A percentile compares a stretch with the other conserved stretches of the same genome.
Conservation (phyloP, 2,113 vertebrate species). For the Ploceus nigricollis region DNA sequence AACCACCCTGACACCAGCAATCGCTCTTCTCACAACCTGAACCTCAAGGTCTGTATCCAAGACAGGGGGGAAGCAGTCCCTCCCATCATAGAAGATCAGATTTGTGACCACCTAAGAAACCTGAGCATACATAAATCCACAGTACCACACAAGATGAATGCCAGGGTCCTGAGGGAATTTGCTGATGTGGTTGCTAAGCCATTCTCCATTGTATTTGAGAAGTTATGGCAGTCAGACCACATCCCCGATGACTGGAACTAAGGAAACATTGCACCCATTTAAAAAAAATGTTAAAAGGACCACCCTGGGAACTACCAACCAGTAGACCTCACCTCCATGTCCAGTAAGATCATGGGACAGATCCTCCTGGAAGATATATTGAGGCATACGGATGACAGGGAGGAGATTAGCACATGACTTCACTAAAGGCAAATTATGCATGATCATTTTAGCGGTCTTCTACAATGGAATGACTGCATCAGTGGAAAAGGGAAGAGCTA, state of each 20-base stretch:
- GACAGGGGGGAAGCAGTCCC: neutral
- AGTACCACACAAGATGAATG: neutral
- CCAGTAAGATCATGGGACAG: neutral
- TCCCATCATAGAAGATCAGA: neutral
- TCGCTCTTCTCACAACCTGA: neutral
- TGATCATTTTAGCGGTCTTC: neutral
- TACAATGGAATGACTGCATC: neutral
- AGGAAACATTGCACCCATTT: neutral
- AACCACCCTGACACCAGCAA: neutral
- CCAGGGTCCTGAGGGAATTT: neutral
- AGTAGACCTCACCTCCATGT: neutral
- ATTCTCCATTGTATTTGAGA: neutral
- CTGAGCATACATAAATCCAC: neutral
- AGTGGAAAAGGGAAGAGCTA: neutral
- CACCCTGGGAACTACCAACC: neutral
- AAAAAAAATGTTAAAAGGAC: neutral
- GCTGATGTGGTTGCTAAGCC: neutral
- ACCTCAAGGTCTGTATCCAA: neutral
- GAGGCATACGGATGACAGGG: neutral
- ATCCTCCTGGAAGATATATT: neutral
- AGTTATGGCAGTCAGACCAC: neutral
- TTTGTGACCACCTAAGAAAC: neutral
- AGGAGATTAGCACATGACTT: neutral
- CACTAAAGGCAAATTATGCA: neutral
- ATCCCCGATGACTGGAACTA: neutral